These are phyloP conservation scores for Lophotis ruficrista DNA, from an alignment of 2,113 vertebrate species.

Conservation along the genomic window DNA sequence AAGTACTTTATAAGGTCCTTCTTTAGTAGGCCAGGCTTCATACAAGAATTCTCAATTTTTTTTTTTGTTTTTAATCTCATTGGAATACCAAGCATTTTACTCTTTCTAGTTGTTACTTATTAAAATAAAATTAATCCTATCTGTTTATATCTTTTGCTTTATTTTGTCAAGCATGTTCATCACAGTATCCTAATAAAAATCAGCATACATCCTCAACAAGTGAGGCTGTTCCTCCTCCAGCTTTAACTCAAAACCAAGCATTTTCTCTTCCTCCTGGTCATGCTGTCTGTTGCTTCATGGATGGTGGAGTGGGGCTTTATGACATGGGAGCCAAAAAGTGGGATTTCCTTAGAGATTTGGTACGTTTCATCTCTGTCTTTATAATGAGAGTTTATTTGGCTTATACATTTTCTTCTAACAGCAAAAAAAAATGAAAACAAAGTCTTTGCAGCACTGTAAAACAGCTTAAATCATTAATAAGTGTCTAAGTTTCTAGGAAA, in stretches of 20 bases:
- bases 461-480: neutral
- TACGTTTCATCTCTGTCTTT: slow-evolving; percentile 69
- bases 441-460: neutral
- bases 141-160: neutral
- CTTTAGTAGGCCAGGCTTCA: neutral
- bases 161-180: slow-evolving; percentile 73
- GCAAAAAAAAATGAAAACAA: neutral
- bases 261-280: slow-evolving; percentile 96
- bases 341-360: slow-evolving; percentile 97
- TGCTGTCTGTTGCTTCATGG: slow-evolving; percentile 95
- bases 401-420: neutral
- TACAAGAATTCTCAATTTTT: neutral
- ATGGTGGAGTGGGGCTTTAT: slow-evolving; percentile 95
- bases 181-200: slow-evolving; percentile 82
- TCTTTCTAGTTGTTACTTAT: neutral
- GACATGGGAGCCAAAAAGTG: slow-evolving; percentile 96
- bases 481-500: neutral
- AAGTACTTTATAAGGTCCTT: neutral
- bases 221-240: slow-evolving; percentile 91
- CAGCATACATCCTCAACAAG: slow-evolving; percentile 94
- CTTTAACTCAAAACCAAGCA: slow-evolving; percentile 87
- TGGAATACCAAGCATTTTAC: neutral
- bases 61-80: neutral
- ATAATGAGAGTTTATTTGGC: neutral
- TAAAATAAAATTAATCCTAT: neutral